Percentiles rank a stretch among this genome's conserved stretches.
phyloP scores from a whole-genome alignment of 2,888 invertebrate species.

The Acanthosepion pharaonis region DNA sequence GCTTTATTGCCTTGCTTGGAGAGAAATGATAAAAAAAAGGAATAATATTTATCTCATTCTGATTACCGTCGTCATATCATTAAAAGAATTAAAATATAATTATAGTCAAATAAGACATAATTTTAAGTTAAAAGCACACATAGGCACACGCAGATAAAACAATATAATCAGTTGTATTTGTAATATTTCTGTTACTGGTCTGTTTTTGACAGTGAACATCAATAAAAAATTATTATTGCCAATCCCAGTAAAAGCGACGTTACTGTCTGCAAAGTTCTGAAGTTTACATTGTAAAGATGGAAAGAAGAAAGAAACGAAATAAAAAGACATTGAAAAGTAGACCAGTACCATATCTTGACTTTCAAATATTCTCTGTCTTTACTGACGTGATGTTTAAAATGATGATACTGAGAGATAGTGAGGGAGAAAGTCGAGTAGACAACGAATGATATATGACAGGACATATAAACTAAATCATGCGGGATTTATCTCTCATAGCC shows the following conservation, averaged over 20 bases:
- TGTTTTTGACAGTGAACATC: background rate
- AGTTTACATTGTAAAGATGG: background rate
- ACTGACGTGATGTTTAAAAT: background rate
- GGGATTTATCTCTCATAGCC: background rate
- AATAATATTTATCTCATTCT: background rate
- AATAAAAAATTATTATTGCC: background rate
- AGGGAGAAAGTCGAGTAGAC: background rate
- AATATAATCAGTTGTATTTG: background rate
- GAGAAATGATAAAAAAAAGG: no score
- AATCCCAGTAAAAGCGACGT: background rate
- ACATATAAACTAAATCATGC: background rate
- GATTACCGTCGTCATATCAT: background rate
- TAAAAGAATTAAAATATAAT: background rate
- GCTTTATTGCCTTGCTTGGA: no score
- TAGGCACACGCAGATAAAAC: background rate
- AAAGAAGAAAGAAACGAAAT: background rate
- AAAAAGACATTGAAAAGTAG: background rate
- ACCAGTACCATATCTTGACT: background rate
- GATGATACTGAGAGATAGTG: background rate
- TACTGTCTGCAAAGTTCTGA: conserved; percentile 33
- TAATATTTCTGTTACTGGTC: background rate
- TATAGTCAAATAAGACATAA: background rate
- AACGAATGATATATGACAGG: background rate
- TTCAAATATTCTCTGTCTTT: background rate
- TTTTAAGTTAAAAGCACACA: background rate